Evolutionary conservation across 2,888 invertebrate genomes (phyloP).

Genomic region (Phortica magna): DNA sequence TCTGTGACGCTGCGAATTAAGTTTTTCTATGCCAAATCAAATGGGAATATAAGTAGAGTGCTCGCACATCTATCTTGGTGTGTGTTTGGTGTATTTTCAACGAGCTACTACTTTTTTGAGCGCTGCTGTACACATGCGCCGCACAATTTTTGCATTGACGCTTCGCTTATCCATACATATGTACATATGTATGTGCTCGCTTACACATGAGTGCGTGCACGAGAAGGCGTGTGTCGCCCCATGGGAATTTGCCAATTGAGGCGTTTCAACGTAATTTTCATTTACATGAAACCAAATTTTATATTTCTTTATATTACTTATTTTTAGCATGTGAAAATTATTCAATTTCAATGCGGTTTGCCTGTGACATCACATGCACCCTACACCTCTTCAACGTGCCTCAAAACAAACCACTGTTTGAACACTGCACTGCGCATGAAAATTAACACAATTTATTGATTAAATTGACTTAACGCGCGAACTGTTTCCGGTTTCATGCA

Average conservation of each 20-base stretch:
- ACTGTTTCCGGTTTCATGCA: neutral
- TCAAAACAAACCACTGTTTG: no score
- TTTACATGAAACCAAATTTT: neutral
- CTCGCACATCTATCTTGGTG: no score
- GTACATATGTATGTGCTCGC: neutral
- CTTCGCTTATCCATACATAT: no score
- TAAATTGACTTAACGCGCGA: neutral
- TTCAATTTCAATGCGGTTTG: slow-evolving; percentile 12
- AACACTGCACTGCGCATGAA: neutral
- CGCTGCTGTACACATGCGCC: no score
- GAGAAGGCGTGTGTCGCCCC: neutral
- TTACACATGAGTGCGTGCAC: neutral
- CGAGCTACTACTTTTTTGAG: no score
- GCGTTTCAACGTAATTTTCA: neutral
- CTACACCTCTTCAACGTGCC: neutral
- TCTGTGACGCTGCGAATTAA: no score
- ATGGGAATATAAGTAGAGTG: no score
- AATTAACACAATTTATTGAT: neutral
- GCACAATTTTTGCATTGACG: no score
- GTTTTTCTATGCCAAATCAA: no score
- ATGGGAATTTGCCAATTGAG: no score
- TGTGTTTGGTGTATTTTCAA: no score
- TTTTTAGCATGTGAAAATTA: neutral
- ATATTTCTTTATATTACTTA: neutral
- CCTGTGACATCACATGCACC: neutral